phyloP scores from a whole-genome alignment of 2,888 invertebrate species.

The Ochlodes sylvanus region DNA sequence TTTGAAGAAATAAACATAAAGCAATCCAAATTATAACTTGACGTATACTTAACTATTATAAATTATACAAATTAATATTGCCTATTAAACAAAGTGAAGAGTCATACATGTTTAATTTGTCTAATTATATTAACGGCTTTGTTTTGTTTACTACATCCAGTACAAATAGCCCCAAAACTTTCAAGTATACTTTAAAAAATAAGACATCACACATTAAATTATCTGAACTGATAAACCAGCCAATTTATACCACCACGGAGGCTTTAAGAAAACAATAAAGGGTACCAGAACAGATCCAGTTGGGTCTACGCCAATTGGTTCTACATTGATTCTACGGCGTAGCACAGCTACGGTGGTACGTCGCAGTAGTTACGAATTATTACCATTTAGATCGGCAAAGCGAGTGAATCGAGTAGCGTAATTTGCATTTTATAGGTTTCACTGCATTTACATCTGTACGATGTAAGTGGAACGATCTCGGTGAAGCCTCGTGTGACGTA shows the following conservation, averaged over 20 bases:
- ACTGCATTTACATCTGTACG: constrained; percentile 22
- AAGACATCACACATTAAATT: too few relatives aligned
- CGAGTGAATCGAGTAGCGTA: constrained; percentile 32
- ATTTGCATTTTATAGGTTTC: constrained; percentile 34
- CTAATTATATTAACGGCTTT: too few relatives aligned
- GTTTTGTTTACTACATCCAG: too few relatives aligned
- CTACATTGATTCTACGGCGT: constrained; percentile 28
- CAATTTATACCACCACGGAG: background rate
- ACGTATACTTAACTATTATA: too few relatives aligned
- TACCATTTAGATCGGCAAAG: constrained; percentile 37
- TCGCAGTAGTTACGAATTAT: constrained; percentile 33
- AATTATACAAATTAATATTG: too few relatives aligned
- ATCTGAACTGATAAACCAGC: background rate
- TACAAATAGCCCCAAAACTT: too few relatives aligned
- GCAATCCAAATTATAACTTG: too few relatives aligned
- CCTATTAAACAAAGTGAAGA: too few relatives aligned
- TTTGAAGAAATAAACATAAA: too few relatives aligned
- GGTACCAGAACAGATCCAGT: constrained; percentile 10
- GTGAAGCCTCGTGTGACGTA: background rate
- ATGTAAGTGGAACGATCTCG: constrained; percentile 9
- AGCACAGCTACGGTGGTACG: constrained; percentile 17
- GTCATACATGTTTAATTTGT: too few relatives aligned
- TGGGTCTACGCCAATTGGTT: constrained; percentile 34
- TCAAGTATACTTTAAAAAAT: too few relatives aligned
- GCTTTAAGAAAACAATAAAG: constrained; percentile 24